Base-by-base conservation (phyloP, 2,888 invertebrate species). In the Idaea straminata region DNA sequence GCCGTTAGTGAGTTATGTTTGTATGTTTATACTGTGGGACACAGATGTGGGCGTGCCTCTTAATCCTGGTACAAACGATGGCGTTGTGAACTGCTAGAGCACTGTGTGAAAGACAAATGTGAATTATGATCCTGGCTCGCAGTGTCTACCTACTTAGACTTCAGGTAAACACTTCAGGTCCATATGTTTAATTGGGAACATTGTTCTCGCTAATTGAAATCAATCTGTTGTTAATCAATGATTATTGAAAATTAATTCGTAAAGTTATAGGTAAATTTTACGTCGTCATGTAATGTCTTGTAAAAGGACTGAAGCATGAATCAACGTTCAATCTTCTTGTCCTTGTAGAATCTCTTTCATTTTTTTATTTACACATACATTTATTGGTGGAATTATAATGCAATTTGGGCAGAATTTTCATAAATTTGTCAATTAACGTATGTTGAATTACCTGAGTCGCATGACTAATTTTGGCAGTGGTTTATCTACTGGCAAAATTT, bases 1-100 rank as follows among this genome's bases (percentile, higher is more conserved):
- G 86, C 85, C 85, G 83, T 86, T 87, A 85, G 85, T 88, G 84
- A 86, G 86, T 89, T 86, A 87, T 86, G 86, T 87, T 87, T 84
- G 87, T 86, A 85, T 86, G 86, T 87, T 87, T 84, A 88, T 86
- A 85, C 86, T 83, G 83, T 86, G 85, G 82, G 83, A 79, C 87
- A 79, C 89, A 88, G 86, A 84, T 88, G 89, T 78, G 82, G 76
- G 79, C 80, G 79, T 78, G 81, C 81, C 80, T 82, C 81, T 85
- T 87, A 89, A 88, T 87, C 85, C 86, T 13, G 78, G 74, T 83
- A 77, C 81, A 80, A 76, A 77, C 78, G 79, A 76, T 16, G 25
- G 10, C 75, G 81, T 73, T 74, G 78, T 75, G 80, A 83, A 83
- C 82, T 79, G 74, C 70, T 75, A 76, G 79, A 79, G 81, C 74